Evolutionary conservation across 2,888 invertebrate genomes (phyloP).

Genomic region (Norana najaformis): DNA sequence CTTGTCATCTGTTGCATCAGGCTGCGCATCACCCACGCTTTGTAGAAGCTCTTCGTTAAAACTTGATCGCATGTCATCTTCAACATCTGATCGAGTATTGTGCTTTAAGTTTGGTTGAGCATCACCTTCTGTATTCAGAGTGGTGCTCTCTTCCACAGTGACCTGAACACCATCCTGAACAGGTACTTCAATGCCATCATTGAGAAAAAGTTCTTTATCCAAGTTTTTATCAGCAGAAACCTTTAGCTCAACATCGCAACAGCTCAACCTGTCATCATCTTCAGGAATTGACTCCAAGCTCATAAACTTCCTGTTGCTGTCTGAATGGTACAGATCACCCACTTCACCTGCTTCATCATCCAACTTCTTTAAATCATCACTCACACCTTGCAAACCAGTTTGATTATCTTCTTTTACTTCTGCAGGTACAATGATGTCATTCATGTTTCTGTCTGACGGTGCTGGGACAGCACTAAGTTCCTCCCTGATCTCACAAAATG

Average conservation of each 20-base stretch:
- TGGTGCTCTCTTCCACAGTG: too few species aligned
- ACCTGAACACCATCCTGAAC: neutral
- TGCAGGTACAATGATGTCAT: neutral
- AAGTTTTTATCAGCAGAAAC: neutral
- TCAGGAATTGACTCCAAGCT: conserved; percentile 6
- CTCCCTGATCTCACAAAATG: neutral
- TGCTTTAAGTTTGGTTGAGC: neutral
- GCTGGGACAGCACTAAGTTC: neutral
- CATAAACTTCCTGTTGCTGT: neutral
- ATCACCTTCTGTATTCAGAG: neutral
- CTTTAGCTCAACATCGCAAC: neutral
- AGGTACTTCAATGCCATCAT: neutral
- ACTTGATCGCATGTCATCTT: neutral
- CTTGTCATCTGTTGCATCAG: neutral
- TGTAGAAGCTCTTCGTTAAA: neutral
- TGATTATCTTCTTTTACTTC: conserved; percentile 5
- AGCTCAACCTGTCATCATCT: neutral
- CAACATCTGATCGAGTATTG: neutral
- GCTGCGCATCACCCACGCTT: neutral
- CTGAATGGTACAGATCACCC: neutral
- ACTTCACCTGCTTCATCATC: neutral
- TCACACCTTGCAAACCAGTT: neutral
- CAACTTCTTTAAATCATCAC: neutral
- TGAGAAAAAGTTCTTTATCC: neutral
- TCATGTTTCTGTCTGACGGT: neutral